Conservation (phyloP, 2,888 invertebrate genomes). For the Pantelozetes paolii region DNA sequence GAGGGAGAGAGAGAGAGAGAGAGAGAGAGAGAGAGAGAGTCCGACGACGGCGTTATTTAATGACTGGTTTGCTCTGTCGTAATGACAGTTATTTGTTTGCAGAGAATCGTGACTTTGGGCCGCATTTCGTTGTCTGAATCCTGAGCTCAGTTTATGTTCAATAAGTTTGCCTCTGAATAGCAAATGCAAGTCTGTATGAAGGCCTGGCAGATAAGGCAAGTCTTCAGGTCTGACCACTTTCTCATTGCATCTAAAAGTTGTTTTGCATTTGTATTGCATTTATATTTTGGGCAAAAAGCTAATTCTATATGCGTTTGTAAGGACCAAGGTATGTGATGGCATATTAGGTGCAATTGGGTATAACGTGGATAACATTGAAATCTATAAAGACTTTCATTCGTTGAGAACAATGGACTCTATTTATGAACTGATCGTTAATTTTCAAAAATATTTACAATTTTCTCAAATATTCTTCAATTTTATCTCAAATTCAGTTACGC, state of each 20-base stretch:
- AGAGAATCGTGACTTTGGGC: conserved; percentile 32
- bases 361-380: background rate
- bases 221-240: conserved; percentile 21
- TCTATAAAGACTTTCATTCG: background rate
- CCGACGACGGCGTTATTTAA: conserved; percentile 35
- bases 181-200: conserved; percentile 12
- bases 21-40: conserved; percentile 36
- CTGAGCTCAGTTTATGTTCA: conserved; percentile 4
- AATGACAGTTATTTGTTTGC: conserved; percentile 39
- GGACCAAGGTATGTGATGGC: too few species aligned
- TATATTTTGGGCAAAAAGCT: background rate
- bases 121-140: background rate
- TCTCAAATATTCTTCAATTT: background rate
- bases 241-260: conserved; percentile 18
- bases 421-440: background rate
- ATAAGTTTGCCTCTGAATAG: conserved; percentile 13
- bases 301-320: conserved; percentile 17
- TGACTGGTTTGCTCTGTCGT: conserved; percentile 30
- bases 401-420: conserved; percentile 4
- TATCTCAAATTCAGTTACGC: background rate
- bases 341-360: too few species aligned
- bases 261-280: conserved; percentile 2
- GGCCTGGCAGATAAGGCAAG: too few species aligned
- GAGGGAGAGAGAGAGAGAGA: conserved; percentile 28
- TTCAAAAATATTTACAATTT: conserved; percentile 11